Conservation (phyloP, 2,797 vertebrate genomes). For the Dromococcyx pavoninus region DNA sequence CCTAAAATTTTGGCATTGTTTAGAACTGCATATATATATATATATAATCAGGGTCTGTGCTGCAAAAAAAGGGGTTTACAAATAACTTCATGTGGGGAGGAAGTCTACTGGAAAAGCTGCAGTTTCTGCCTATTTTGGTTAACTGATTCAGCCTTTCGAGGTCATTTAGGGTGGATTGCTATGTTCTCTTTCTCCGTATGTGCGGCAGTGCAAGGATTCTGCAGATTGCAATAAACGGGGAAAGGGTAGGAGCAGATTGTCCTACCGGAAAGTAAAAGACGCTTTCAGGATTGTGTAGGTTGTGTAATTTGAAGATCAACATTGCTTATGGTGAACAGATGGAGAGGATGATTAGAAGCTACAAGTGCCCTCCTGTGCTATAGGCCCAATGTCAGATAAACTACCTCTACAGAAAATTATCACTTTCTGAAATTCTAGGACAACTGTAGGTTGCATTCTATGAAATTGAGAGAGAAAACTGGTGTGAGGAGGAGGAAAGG, state of each 20-base stretch:
- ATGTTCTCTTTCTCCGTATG: constrained; percentile 57
- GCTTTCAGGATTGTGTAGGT: constrained; percentile 52
- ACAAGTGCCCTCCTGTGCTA: constrained; percentile 62
- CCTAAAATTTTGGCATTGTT: neutral
- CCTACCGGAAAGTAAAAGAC: constrained; percentile 64
- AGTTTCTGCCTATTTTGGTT: constrained; percentile 43
- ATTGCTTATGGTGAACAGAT: constrained; percentile 64
- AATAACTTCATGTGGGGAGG: neutral
- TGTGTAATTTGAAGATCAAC: constrained; percentile 52
- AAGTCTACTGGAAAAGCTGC: constrained; percentile 18
- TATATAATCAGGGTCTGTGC: neutral
- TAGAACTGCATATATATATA: rapidly evolving
- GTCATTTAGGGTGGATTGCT: constrained; percentile 58
- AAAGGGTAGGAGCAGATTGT: constrained; percentile 66
- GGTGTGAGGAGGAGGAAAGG: constrained; percentile 60
- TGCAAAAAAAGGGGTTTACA: neutral
- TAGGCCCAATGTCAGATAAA: constrained; percentile 66
- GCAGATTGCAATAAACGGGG: constrained; percentile 42
- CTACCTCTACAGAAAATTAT: constrained; percentile 62
- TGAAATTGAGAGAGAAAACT: constrained; percentile 63
- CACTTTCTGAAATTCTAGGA: constrained; percentile 64
- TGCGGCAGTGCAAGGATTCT: constrained; percentile 41
- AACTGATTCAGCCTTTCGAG: constrained; percentile 36
- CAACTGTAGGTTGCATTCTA: constrained; percentile 63
- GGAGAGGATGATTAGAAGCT: constrained; percentile 69